Percentiles rank a stretch among this genome's conserved stretches.
Conservation (phyloP, 35 echinoderm and acorn worm genomes). For the Strongylocentrotus purpuratus region DNA sequence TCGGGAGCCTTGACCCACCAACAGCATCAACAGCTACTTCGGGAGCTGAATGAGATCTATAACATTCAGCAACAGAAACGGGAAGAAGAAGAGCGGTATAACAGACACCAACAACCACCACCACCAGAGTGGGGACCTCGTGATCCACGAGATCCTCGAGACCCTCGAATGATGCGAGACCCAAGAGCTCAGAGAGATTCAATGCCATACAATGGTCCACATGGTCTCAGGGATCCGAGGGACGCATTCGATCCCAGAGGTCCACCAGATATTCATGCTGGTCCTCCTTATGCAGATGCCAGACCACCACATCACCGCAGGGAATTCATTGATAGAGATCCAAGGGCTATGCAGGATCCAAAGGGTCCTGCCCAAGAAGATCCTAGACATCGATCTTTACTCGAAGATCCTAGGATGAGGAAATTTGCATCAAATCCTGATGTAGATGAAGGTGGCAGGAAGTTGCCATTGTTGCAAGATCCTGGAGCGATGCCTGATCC, state of each 20-base stretch:
- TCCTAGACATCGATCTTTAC: neutral
- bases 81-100: conserved; percentile 31
- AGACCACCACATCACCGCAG: neutral
- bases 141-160: conserved; percentile 8
- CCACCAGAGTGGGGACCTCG: conserved; percentile 19
- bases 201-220: neutral
- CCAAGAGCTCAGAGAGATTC: conserved; percentile 37
- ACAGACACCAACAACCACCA: neutral
- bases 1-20: conserved; percentile 81
- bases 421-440: neutral
- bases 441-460: neutral
- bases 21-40: conserved; percentile 83
- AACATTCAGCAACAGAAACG: conserved; percentile 76
- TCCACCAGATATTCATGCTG: neutral
- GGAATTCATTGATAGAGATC: neutral
- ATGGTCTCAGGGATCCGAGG: neutral
- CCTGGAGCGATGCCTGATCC: neutral
- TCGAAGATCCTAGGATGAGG: neutral
- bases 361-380: neutral
- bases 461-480: neutral
- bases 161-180: conserved; percentile 27
- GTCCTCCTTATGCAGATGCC: neutral
- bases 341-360: neutral
- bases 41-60: conserved; percentile 78
- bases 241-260: neutral